Base-by-base conservation (phyloP, 2,888 invertebrate species). In the Phaonia tiefii region DNA sequence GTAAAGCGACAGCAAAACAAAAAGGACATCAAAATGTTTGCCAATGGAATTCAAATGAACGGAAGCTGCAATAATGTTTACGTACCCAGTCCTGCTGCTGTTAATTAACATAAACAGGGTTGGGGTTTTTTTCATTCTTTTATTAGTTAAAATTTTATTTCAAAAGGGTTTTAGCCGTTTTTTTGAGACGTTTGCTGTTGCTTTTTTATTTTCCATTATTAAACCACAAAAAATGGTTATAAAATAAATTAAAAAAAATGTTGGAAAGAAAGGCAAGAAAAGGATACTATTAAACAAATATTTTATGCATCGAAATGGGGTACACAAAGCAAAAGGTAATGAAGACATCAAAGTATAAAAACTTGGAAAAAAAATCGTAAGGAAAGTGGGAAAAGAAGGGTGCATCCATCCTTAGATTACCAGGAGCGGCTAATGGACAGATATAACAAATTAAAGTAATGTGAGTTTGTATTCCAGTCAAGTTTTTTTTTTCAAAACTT, bases 191-290 rank as follows among this genome's bases (percentile, higher is more conserved):
- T 13, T 20, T 49, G 20, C 20, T 49, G 20, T 20, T n/a, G n/a
- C n/a, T n/a, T n/a, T n/a, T n/a, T n/a, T n/a, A n/a, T n/a, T 49
- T 17, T 49, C 4, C 3, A n/a, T n/a, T n/a, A 20, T 49, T 20
- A 49, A 49, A 49, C 49, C 49, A 20, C 49, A 49, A 17, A 49
- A 20, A 49, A 49, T 2, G 20, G 20, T 20, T 20, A 49, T 49
- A 20, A 49, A 49, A n/a, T n/a, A n/a, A 49, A 49, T 49, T 49
- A 49, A 49, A 20, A 20, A 49, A 49, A 49, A 20, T 20, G 17
- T 20, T 49, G 49, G 10, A n/a, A n/a, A n/a, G n/a, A n/a, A n/a
- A n/a, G n/a, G n/a, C n/a, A n/a, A n/a, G n/a, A n/a, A n/a, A n/a
- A 20, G 49, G 20, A 2, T 3, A 2, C n/a, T 1, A 46, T 46